Conservation (phyloP, 2,113 vertebrate genomes). For the Mesembrinibis cayennensis region DNA sequence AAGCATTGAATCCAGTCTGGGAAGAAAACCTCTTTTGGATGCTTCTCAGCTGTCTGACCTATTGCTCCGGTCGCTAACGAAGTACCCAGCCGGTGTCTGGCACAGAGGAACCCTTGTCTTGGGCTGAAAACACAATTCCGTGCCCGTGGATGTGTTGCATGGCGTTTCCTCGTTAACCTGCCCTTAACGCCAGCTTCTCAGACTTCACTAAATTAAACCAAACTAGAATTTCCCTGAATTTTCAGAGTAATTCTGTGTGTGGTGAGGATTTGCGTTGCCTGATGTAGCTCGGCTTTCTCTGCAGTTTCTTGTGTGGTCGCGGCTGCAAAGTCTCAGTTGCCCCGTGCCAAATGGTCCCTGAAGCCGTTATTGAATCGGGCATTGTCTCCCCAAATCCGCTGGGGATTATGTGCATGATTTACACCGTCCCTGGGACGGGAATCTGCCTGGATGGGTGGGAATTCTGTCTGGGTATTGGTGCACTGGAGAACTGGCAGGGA, state of each 20-base stretch:
- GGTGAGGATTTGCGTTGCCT: neutral
- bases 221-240: neutral
- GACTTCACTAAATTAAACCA: neutral
- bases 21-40: neutral
- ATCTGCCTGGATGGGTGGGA: neutral
- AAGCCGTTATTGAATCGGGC: neutral
- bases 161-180: neutral
- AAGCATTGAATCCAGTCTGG: neutral
- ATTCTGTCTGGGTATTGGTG: neutral
- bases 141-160: neutral
- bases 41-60: neutral
- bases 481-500: neutral
- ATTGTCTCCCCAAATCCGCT: neutral
- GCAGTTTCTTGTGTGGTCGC: neutral
- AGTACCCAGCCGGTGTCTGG: neutral
- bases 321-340: neutral
- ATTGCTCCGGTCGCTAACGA: neutral
- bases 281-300: neutral
- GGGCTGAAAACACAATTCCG: neutral
- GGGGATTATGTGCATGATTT: neutral
- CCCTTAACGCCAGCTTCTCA: neutral
- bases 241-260: accelerated
- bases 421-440: neutral
- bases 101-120: neutral
- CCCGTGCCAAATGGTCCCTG: neutral